These are phyloP conservation scores for Lepidurus couesii DNA, from an alignment of 1,140 invertebrate genomes.

Conservation along the genomic window DNA sequence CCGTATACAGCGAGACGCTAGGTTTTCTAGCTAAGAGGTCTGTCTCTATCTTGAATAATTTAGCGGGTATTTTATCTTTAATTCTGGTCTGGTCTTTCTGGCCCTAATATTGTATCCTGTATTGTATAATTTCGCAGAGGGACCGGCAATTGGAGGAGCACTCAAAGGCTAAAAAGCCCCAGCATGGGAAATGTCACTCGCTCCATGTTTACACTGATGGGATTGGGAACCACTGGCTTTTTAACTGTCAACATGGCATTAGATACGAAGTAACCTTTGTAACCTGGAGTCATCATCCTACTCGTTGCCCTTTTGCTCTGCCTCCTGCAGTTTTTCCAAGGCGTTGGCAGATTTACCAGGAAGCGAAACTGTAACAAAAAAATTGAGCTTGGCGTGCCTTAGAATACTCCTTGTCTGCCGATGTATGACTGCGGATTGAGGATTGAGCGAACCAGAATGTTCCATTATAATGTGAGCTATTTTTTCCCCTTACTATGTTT, in stretches of 20 bases:
- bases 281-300: not conserved
- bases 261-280: slow-evolving; percentile 8
- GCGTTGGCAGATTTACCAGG: not conserved
- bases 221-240: not conserved
- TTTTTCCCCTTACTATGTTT: not conserved
- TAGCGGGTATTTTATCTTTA: too few relatives aligned
- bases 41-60: too few relatives aligned
- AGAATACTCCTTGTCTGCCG: too few relatives aligned
- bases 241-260: not conserved
- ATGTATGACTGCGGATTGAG: too few relatives aligned
- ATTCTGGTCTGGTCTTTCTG: too few relatives aligned
- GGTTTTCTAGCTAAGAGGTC: not conserved
- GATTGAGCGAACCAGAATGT: too few relatives aligned
- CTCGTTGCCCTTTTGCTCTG: slow-evolving; percentile 3
- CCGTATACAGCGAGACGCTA: not conserved
- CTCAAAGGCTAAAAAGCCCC: not conserved
- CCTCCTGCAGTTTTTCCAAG: slow-evolving; percentile 21
- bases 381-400: too few relatives aligned
- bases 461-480: too few relatives aligned
- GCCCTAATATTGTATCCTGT: not conserved
- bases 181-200: slow-evolving; percentile 7
- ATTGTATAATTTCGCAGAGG: not conserved
- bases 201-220: not conserved
- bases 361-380: not conserved
- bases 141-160: not conserved